Evolutionary conservation across 1,140 invertebrate genomes (phyloP).

Genomic region (Orchestia grillus): DNA sequence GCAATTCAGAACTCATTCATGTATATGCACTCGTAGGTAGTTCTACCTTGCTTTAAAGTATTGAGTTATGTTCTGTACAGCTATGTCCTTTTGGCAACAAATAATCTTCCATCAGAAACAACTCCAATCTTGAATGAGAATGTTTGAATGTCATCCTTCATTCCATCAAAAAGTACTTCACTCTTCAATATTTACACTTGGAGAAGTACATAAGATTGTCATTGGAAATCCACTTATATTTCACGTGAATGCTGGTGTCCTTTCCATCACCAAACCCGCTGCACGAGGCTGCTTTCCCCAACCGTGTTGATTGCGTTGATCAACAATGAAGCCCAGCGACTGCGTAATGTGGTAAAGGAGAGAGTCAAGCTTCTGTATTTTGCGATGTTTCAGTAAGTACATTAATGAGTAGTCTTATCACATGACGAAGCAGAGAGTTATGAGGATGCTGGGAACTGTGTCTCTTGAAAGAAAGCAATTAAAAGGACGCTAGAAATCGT

Average conservation of each 20-base stretch:
- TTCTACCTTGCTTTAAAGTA: not conserved
- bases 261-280: not conserved
- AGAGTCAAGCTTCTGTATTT: not conserved
- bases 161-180: not conserved
- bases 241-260: not conserved
- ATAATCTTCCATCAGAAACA: not conserved
- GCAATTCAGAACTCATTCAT: not conserved
- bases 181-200: not conserved
- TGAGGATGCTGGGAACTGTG: not conserved
- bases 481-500: slow-evolving; percentile 9
- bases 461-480: slow-evolving; percentile 17
- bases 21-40: not conserved
- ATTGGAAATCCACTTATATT: no score
- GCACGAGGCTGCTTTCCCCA: not conserved
- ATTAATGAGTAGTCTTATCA: not conserved
- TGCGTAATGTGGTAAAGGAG: not conserved
- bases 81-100: not conserved
- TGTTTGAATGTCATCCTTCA: not conserved
- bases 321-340: not conserved
- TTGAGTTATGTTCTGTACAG: not conserved
- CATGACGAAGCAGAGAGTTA: slow-evolving; percentile 1
- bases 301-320: not conserved
- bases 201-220: not conserved
- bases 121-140: not conserved
- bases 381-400: not conserved